Evolutionary conservation across 2,888 invertebrate species (phyloP).

Genomic region (Catonia carolina): DNA sequence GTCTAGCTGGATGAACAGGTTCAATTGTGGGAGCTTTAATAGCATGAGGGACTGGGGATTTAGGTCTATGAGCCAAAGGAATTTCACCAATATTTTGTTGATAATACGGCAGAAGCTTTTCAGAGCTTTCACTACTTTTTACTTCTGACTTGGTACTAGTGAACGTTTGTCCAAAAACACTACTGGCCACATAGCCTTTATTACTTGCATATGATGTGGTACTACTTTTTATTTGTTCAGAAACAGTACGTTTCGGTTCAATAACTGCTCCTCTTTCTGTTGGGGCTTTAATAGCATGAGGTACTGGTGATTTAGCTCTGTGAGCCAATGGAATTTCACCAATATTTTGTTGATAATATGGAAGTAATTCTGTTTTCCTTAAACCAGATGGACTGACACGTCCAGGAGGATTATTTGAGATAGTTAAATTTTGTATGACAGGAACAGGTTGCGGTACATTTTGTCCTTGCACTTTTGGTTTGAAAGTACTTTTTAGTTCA

Average conservation of each 20-base stretch:
- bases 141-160: neutral
- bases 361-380: conserved; percentile 70
- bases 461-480: conserved; percentile 3
- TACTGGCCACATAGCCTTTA: neutral
- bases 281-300: conserved; percentile 30
- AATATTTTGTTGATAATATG: conserved; percentile 57
- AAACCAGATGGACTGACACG: conserved; percentile 36
- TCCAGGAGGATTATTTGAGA: neutral
- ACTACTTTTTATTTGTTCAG: too few relatives aligned
- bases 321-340: conserved; percentile 32
- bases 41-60: conserved; percentile 30
- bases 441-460: neutral
- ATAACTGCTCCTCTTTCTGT: neutral
- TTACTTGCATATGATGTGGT: too few relatives aligned
- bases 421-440: neutral
- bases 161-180: conserved; percentile 8
- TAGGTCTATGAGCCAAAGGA: conserved; percentile 28
- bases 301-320: conserved; percentile 29
- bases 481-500: conserved; percentile 41
- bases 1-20: conserved; percentile 12
- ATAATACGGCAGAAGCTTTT: conserved; percentile 62
- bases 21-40: conserved; percentile 28
- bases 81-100: conserved; percentile 44
- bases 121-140: neutral
- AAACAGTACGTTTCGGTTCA: too few relatives aligned